Evolutionary conservation across 2,888 invertebrate genomes (phyloP).

Genomic region (Resseliella maxima): DNA sequence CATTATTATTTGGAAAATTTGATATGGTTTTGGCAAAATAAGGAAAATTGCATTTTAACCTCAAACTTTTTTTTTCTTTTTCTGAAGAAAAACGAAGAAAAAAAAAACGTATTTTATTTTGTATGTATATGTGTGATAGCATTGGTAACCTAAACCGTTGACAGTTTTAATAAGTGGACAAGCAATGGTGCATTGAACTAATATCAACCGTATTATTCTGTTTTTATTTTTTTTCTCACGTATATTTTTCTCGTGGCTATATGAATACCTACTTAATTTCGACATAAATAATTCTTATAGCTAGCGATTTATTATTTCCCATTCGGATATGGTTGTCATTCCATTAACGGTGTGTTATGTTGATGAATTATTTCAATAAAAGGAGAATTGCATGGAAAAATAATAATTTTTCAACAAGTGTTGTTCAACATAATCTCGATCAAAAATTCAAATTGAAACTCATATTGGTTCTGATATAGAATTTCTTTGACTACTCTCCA

Average conservation of each 20-base stretch:
- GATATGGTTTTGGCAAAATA: too few species aligned
- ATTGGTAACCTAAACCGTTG: constrained; percentile 8
- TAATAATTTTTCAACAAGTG: too few species aligned
- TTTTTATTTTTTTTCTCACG: neutral
- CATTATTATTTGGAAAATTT: neutral
- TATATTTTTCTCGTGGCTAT: neutral
- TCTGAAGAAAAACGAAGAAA: too few species aligned
- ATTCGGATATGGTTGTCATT: neutral
- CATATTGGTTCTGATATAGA: too few species aligned
- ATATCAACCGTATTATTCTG: neutral
- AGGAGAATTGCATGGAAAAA: too few species aligned
- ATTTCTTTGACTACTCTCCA: too few species aligned
- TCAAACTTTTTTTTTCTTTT: neutral
- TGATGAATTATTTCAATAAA: too few species aligned
- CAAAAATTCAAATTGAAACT: too few species aligned
- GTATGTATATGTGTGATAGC: neutral
- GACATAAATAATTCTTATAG: neutral
- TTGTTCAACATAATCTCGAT: too few species aligned
- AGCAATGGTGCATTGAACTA: constrained; percentile 8
- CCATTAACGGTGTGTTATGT: neutral
- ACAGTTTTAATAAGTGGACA: neutral
- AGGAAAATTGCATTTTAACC: too few species aligned
- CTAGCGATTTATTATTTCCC: neutral
- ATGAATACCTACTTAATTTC: neutral
- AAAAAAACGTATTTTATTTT: too few species aligned